Base-by-base conservation (phyloP, 1,140 invertebrate species). In the Sarcophaga bullata region DNA sequence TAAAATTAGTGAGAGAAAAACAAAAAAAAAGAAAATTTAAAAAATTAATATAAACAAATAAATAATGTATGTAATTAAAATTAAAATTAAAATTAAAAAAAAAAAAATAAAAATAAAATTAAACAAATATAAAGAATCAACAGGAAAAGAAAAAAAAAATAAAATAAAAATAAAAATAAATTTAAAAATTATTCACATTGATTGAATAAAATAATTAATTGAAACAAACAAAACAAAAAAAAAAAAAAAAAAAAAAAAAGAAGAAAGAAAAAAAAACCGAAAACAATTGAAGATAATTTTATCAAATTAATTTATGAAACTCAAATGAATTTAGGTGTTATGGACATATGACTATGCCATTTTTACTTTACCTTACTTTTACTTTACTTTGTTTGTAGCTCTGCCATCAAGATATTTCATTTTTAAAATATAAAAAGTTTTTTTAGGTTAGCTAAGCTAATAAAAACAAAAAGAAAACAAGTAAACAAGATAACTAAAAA, bases 41-140 rank as follows among this genome's bases (percentile, higher is more conserved):
- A 19, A 17, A 19, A 72, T 19, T 13, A 76, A 48, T 13, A 37
- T 2, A 37, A 37, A 37, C 25, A 37, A 68, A 80, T 62, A 80
- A 62, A 62, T 54, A 80, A 80, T 54, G 37, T 19, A 80, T 52
- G 50, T 11, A 50, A 49, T 80, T 47, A 37, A 80, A 80, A 80
- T 25, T 54, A 80, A 80, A 80, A 13, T 73, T 47, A 47, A 75
- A 68, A 68, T 17, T 68, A 68, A 68, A 17, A 68, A 19, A 68
- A 68, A 68, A 7, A 68, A 68, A 68, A 17, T 8, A 68, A 62
- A 68, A n/a, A n/a, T n/a, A n/a, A 11, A 19, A 68, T 25, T 17
- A 68, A 68, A 68, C n/a, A 15, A 80, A 80, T 50, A 80, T 47
- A 15, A 80, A 80, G 73, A 47, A 76, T 76, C 73, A 76, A 76